Base-by-base conservation (phyloP, 2,113 vertebrate genomes). In the Lophius piscatorius region DNA sequence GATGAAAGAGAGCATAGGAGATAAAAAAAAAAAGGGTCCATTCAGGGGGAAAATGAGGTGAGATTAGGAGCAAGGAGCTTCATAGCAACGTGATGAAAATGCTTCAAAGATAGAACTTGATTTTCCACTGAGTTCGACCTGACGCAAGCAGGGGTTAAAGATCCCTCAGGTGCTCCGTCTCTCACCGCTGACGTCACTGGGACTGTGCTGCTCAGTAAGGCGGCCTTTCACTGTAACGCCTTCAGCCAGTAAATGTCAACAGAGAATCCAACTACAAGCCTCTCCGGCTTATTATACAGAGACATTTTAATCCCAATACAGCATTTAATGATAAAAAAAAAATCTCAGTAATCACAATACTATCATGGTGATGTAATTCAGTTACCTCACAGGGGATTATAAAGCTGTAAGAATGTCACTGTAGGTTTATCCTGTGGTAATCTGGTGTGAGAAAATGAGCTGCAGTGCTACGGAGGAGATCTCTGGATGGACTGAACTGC, bases 241-340 rank as follows among this genome's bases (percentile, higher is more conserved):
- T 38, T 67, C 63, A 76, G 70, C 58, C 29, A 38, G 55, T 71
- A 82, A 83, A 87, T 85, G 82, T 83, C 80, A 86, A 52, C 17
- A 63, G 42, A 70, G 60, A 58, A 47, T 41, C 23, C 16, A 48
- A 34, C 51, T 0, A 24, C n/a, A 49, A 8, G 62, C 26, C 34
- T 68, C 36, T 42, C 45, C 18, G 42, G 14, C 13, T n/a, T 2
- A 5, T 28, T 23, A 42, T 17, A 9, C 47, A 40, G 16, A 36
- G 29, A 61, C 20, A 4, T 39, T 35, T 22, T 31, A 13, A 9
- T 28, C 23, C 31, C 47, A 22, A 48, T 65, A 24, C 48, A 13
- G 3, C 46, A 18, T 50, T 57, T 67, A 55, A 71, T 52, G 56
- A 74, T 2, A 12, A 33, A 33, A 44, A 17, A 61, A n/a, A n/a